phyloP scores from a whole-genome alignment of 2,797 vertebrate species.

The Myiotriccus ornatus region DNA sequence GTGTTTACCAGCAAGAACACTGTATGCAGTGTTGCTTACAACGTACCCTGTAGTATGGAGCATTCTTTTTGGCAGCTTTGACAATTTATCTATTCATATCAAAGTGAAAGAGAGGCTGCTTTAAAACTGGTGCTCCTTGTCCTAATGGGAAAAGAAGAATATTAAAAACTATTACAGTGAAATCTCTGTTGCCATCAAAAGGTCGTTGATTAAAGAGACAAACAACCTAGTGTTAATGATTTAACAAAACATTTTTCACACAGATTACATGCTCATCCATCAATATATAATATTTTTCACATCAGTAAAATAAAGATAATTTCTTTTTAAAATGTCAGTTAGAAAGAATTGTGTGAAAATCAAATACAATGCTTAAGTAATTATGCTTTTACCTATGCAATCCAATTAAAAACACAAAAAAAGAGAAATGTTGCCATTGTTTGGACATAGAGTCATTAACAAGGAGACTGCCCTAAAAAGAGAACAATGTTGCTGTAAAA shows the following conservation, averaged over 20 bases:
- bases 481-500: background rate
- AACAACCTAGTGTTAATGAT: constrained; percentile 69
- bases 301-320: constrained; percentile 4
- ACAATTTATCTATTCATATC: constrained; percentile 77
- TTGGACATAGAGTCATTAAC: background rate
- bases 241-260: constrained; percentile 71
- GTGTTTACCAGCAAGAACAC: constrained; percentile 70
- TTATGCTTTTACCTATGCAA: background rate
- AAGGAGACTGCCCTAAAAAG: background rate
- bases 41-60: constrained; percentile 42
- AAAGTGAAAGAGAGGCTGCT: constrained; percentile 57
- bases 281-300: constrained; percentile 46
- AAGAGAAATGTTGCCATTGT: background rate
- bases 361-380: background rate
- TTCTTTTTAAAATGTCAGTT: background rate
- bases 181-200: constrained; percentile 60
- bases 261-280: constrained; percentile 66
- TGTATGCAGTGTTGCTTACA: constrained; percentile 66
- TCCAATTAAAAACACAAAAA: background rate
- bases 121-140: constrained; percentile 60
- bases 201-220: constrained; percentile 60
- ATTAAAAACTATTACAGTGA: constrained; percentile 59
- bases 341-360: background rate
- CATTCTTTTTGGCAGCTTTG: constrained; percentile 60
- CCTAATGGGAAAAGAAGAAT: constrained; percentile 51